Base-by-base conservation (phyloP, 2,888 invertebrate genomes). In the Dolichomitus sp. region DNA sequence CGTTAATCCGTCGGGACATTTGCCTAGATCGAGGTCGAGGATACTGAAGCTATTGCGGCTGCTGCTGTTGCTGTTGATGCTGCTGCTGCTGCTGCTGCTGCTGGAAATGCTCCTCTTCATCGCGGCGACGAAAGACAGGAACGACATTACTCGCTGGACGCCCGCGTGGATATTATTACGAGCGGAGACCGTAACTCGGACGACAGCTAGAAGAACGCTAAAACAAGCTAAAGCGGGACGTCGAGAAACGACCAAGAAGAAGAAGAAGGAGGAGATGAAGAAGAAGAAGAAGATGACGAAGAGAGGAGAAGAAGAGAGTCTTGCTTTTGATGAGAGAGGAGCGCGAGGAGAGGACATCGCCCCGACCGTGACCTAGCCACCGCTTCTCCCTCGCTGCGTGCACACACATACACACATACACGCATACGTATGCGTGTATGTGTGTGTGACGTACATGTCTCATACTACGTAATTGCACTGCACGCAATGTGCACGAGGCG, bases 331-430 rank as follows among this genome's bases (percentile, higher is more conserved):
- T 45, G 50, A 86, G 61, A 69, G 69, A 73, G 48, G 61, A 61
- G 59, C 85, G 86, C 88, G 87, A 86, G 88, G 85, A 89, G 92
- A 92, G 93, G 93, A 90, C 93, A 93, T 93, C 93, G 93, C 90
- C 93, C 93, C 90, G 93, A 92, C 93, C 93, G 92, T 93, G 93
- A 93, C 93, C 93, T 93, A 93, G 92, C 93, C 93, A 93, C 91
- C 89, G 90, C 90, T 89, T 87, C 85, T 87, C 81, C 74, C 85
- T 85, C 85, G 80, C 85, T 84, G 87, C 82, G 72, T 87, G 81
- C 88, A 85, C 87, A 73, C 85, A 83, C 76, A 70, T 81, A 72
- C 73, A 78, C 77, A 54, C 83, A 81, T 81, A 74, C 80, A 33
- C n/a, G n/a, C n/a, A n/a, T n/a, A n/a, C n/a, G n/a, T n/a, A n/a